Base-by-base conservation (phyloP, 2,888 invertebrate genomes). In the Macaria notata region DNA sequence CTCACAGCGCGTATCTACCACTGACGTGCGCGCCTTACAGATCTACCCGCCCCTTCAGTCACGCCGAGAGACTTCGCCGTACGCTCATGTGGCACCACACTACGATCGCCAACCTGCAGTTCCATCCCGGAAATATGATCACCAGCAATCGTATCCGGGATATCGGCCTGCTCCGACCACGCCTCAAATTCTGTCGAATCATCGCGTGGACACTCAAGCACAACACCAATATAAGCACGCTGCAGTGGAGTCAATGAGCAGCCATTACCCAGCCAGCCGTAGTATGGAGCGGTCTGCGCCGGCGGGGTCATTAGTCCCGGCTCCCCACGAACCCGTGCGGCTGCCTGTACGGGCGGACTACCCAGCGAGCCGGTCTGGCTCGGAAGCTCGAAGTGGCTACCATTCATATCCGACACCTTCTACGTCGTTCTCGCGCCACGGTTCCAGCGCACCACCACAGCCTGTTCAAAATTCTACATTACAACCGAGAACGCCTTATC, bases 141-240 rank as follows among this genome's bases (percentile, higher is more conserved):
- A 78, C 38, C 89, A 92, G 66, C 88, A 89, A 69, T 81, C 86
- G 9, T 90, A 89, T 70, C 83, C 88, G 4, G 90, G 88, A 4
- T 90, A 89, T 61, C 83, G 88, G 72, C 85, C 85, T 63, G 69
- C 80, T 39, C 72, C 79, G 41, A 58, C 78, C 8, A 65, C 79
- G 36, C 65, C 81, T n/a, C 84, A 83, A 59, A 70, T 86, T 60
- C 71, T 82, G 51, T 80, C 83, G 56, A 83, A 77, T 67, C 86
- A 87, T 65, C 78, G 85, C 48, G 71, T 84, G n/a, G 85, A 86
- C 64, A 66, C 82, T 9, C 85, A 84, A 66, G 84, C 83, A 63
- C 78, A 81, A 69, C 65, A 76, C 55, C 79, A 79, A 66, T 88
- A 86, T 63, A 90, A 89, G 70, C 84, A 84, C 56, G 70, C 78